Percentiles rank a stretch among this genome's conserved stretches.
Evolutionary conservation across 1,140 invertebrate genomes (phyloP).

Genomic region (Euura saliciscinereae): DNA sequence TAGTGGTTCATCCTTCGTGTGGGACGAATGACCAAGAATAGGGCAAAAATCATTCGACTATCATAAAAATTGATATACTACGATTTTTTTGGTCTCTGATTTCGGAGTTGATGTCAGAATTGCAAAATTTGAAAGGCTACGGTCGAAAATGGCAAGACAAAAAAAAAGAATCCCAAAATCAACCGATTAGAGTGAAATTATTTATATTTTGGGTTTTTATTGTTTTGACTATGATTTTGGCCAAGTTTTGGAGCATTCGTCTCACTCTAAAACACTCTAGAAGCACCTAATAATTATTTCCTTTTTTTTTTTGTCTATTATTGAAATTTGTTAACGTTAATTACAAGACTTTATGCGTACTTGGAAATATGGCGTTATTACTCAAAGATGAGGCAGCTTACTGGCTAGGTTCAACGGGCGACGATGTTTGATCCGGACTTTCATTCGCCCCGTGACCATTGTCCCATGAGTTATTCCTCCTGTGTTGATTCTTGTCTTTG

Average conservation of each 20-base stretch:
- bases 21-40: too few relatives aligned
- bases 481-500: constrained; percentile 51
- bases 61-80: too few relatives aligned
- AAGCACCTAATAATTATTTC: neutral
- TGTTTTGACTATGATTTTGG: neutral
- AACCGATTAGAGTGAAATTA: neutral
- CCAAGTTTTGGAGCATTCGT: too few relatives aligned
- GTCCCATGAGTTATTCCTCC: constrained; percentile 57
- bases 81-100: too few relatives aligned
- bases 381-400: constrained; percentile 19
- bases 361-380: constrained; percentile 1
- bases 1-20: too few relatives aligned
- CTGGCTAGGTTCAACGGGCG: constrained; percentile 37
- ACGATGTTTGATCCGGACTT: constrained; percentile 38
- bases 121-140: too few relatives aligned
- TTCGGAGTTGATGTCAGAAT: too few relatives aligned
- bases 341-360: neutral
- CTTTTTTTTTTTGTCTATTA: neutral
- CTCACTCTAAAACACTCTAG: too few relatives aligned
- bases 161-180: neutral
- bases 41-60: too few relatives aligned
- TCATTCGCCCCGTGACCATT: constrained; percentile 46
- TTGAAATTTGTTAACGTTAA: neutral
- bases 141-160: too few relatives aligned
- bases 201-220: neutral